phyloP scores from a whole-genome alignment of 2,113 vertebrate species.

The Malaclemys terrapin region DNA sequence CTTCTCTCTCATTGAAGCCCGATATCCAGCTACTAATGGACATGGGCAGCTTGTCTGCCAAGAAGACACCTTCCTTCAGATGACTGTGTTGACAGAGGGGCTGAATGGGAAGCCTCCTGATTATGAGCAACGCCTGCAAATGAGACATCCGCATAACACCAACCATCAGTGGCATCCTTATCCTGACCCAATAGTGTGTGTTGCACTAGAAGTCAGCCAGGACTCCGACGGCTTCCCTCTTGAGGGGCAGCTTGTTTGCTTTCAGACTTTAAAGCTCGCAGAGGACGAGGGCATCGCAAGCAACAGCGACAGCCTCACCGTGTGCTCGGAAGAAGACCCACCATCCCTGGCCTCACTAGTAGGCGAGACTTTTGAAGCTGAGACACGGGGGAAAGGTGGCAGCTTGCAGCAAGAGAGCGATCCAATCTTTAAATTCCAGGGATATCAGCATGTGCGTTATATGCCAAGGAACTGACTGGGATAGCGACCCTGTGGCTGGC shows the following conservation, averaged over 20 bases:
- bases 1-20: neutral
- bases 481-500: neutral
- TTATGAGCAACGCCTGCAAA: rapidly evolving
- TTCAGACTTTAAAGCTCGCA: conserved; percentile 33
- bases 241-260: neutral
- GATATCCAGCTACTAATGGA: neutral
- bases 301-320: neutral
- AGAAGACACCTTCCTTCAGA: neutral
- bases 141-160: neutral
- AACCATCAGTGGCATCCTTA: neutral
- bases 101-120: neutral
- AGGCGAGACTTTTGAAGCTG: neutral
- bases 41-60: rapidly evolving
- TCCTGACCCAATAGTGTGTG: rapidly evolving
- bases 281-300: conserved; percentile 52
- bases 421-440: neutral
- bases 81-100: neutral
- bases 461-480: conserved; percentile 21
- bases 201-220: rapidly evolving
- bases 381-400: neutral
- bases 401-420: rapidly evolving
- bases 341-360: rapidly evolving
- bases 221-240: neutral
- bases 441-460: neutral
- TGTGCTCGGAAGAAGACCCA: neutral